These are phyloP conservation scores for Cuniculus paca DNA, from an alignment of 2,797 vertebrate genomes.

Conservation along the genomic window DNA sequence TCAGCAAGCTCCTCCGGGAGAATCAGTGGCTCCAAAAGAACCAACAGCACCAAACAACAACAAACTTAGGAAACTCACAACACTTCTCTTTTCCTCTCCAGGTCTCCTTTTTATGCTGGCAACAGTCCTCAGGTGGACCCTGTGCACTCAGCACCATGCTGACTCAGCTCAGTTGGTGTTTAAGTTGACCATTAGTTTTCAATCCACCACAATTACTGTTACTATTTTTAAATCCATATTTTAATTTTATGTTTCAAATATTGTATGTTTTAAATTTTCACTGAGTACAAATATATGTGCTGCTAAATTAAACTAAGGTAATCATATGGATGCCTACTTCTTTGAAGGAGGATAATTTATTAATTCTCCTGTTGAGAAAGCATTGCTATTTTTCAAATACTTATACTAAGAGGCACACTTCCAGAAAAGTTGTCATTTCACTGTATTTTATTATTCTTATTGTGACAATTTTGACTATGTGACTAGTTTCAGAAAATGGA, in stretches of 20 bases:
- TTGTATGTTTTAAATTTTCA: conserved; percentile 31
- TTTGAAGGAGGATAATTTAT: background rate
- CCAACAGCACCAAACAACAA: too few species aligned
- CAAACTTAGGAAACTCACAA: too few species aligned
- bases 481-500: conserved; percentile 43
- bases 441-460: background rate
- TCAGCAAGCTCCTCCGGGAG: too few species aligned
- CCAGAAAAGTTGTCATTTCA: background rate
- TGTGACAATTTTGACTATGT: conserved; percentile 31
- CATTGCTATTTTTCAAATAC: background rate
- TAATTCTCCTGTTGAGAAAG: conserved; percentile 25
- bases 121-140: too few species aligned
- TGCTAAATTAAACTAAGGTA: conserved; percentile 60
- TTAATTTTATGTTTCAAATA: background rate
- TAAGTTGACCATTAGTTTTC: too few species aligned
- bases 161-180: too few species aligned
- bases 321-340: background rate
- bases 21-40: too few species aligned
- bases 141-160: too few species aligned
- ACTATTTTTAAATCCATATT: conserved; percentile 36
- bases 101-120: too few species aligned
- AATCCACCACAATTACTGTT: background rate
- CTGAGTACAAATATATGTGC: background rate
- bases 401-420: background rate
- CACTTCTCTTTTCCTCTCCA: too few species aligned